Percentiles rank a stretch among this genome's conserved stretches.
phyloP scores from a whole-genome alignment of 1,140 invertebrate genomes.

The Zelostemma sp. region DNA sequence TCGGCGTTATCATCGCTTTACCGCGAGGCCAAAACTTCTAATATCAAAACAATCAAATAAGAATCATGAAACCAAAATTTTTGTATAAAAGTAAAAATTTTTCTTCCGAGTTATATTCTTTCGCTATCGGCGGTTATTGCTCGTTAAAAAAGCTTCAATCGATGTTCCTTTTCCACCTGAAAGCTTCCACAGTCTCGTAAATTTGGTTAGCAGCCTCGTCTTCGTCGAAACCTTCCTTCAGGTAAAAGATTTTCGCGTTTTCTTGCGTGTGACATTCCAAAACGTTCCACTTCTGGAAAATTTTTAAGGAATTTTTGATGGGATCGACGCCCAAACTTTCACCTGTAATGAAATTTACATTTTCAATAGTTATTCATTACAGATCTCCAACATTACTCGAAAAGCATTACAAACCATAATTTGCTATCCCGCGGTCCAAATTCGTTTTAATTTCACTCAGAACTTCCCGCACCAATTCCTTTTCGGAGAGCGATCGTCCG shows the following conservation, averaged over 20 bases:
- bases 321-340: constrained; percentile 87
- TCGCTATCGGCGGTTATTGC: too few relatives aligned
- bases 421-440: constrained; percentile 74
- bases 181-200: constrained; percentile 58
- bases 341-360: constrained; percentile 68
- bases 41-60: too few relatives aligned
- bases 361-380: too few relatives aligned
- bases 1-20: too few relatives aligned
- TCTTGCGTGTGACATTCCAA: constrained; percentile 78
- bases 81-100: not conserved
- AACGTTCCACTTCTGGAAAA: constrained; percentile 83
- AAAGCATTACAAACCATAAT: constrained; percentile 73
- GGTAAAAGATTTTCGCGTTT: constrained; percentile 71
- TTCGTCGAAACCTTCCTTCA: constrained; percentile 70
- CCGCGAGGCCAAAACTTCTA: too few relatives aligned
- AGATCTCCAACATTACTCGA: not conserved
- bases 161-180: constrained; percentile 58
- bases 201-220: constrained; percentile 59
- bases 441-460: constrained; percentile 74
- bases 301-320: constrained; percentile 83
- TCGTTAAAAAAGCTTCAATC: constrained; percentile 42
- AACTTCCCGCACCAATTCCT: constrained; percentile 76
- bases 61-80: too few relatives aligned
- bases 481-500: constrained; percentile 74
- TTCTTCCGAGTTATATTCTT: too few relatives aligned